Evolutionary conservation across 2,113 vertebrate genomes (phyloP).

Genomic region (Echinops telfairi): DNA sequence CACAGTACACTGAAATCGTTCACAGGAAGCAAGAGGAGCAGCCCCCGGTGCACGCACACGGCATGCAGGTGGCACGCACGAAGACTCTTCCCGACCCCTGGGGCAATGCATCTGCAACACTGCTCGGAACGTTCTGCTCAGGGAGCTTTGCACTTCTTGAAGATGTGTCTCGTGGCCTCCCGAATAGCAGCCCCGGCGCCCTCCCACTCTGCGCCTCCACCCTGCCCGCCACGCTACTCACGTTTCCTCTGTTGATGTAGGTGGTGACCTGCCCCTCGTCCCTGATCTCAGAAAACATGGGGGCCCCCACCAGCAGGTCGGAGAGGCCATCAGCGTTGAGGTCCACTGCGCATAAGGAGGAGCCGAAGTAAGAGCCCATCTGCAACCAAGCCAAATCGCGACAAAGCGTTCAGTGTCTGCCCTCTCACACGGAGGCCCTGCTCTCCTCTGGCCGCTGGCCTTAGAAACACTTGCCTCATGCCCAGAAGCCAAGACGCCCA

Average conservation of each 20-base stretch:
- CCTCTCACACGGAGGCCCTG: conserved; percentile 71
- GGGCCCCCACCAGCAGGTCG: conserved; percentile 98
- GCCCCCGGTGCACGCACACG: not conserved
- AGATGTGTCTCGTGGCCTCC: not conserved
- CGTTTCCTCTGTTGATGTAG: conserved; percentile 98
- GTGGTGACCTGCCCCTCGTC: conserved; percentile 98
- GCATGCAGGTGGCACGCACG: too few species aligned
- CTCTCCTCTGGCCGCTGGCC: not conserved
- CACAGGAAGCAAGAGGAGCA: not conserved
- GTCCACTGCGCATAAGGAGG: conserved; percentile 99
- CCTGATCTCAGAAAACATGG: conserved; percentile 97
- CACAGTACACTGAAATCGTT: not conserved
- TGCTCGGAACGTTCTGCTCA: not conserved
- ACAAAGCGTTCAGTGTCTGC: conserved; percentile 92
- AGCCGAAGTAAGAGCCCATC: conserved; percentile 99
- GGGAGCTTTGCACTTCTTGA: not conserved
- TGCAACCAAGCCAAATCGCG: conserved; percentile 95
- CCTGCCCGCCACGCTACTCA: conserved; percentile 87
- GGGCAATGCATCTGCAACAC: not conserved
- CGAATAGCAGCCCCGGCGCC: accelerated
- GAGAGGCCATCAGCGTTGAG: conserved; percentile 97
- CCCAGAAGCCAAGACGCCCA: not conserved
- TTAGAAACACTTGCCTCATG: not conserved
- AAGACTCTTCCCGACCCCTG: not conserved
- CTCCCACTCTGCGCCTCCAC: accelerated